phyloP scores from a whole-genome alignment of 2,888 invertebrate species.

The Macrosiphum euphorbiae region DNA sequence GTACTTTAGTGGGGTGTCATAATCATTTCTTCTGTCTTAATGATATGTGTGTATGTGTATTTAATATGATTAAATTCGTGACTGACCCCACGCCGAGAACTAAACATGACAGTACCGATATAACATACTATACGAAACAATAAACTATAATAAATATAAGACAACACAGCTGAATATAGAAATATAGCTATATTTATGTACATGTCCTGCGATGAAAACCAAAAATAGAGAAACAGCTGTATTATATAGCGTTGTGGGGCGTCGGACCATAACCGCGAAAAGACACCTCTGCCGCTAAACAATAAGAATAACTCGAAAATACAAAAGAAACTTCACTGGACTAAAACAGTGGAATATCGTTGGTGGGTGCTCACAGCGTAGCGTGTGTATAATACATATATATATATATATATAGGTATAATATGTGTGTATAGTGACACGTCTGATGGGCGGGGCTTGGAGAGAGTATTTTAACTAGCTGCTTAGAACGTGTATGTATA shows the following conservation, averaged over 20 bases:
- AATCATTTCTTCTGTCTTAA: neutral
- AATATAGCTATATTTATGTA: neutral
- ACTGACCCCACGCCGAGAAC: neutral
- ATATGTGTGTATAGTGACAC: neutral
- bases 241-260: neutral
- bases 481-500: neutral
- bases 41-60: neutral
- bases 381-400: neutral
- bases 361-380: neutral
- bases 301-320: neutral
- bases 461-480: slow-evolving; percentile 41
- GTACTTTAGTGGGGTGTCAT: neutral
- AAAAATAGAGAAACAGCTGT: neutral
- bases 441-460: neutral
- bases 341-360: slow-evolving; percentile 22
- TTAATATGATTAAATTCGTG: neutral
- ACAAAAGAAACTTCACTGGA: neutral
- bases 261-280: neutral
- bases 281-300: neutral
- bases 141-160: neutral
- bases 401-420: neutral
- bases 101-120: neutral
- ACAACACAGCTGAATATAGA: neutral
- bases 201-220: neutral
- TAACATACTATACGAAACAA: neutral